phyloP scores from a whole-genome alignment of 1,140 invertebrate species.

The Microplitis demolitor region DNA sequence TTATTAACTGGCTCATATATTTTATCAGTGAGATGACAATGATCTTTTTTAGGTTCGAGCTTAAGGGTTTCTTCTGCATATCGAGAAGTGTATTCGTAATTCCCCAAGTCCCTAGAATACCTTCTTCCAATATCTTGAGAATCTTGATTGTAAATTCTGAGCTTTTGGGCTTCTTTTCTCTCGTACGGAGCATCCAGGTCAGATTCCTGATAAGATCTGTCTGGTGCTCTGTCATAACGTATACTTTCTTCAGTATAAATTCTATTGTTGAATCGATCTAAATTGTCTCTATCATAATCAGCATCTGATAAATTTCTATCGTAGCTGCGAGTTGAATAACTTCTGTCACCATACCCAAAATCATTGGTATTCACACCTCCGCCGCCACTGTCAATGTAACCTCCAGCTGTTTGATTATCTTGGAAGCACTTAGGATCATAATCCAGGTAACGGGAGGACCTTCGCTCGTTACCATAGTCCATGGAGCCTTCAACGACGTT shows the following conservation, averaged over 20 bases:
- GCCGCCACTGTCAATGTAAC: slow-evolving; percentile 20
- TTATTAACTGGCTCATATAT: slow-evolving; percentile 41
- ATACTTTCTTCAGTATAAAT: slow-evolving; percentile 51
- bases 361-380: slow-evolving; percentile 9
- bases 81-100: slow-evolving; percentile 52
- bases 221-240: slow-evolving; percentile 46
- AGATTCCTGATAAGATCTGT: slow-evolving; percentile 54
- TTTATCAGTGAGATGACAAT: slow-evolving; percentile 38
- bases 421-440: slow-evolving; percentile 47
- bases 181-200: slow-evolving; percentile 56
- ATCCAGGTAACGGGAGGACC: slow-evolving; percentile 58
- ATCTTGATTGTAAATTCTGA: slow-evolving; percentile 42
- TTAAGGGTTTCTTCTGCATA: slow-evolving; percentile 57
- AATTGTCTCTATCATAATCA: slow-evolving; percentile 44
- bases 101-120: slow-evolving; percentile 52
- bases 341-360: slow-evolving; percentile 33
- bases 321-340: slow-evolving; percentile 43
- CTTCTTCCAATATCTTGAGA: slow-evolving; percentile 44
- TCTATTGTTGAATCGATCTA: slow-evolving; percentile 53
- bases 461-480: slow-evolving; percentile 66
- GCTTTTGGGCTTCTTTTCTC: slow-evolving; percentile 44
- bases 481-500: slow-evolving; percentile 65
- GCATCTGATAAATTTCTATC: slow-evolving; percentile 41
- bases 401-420: slow-evolving; percentile 35
- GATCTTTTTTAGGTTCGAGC: slow-evolving; percentile 54